Conservation (phyloP, 2,888 invertebrate species). For the Clanis bilineata region DNA sequence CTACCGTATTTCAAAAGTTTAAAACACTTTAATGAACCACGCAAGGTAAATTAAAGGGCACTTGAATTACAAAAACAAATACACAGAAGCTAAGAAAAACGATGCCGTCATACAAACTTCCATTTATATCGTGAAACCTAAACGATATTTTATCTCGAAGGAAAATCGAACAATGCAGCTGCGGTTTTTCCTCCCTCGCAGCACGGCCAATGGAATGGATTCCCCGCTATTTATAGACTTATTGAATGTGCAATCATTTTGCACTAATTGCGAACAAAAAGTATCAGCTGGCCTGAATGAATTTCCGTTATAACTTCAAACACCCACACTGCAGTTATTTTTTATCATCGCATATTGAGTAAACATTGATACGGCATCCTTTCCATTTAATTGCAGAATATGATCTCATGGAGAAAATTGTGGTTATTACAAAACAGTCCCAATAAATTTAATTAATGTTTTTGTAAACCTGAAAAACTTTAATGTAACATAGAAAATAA, state of each 20-base stretch:
- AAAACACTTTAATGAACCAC: too few relatives aligned
- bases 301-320: slow-evolving; percentile 12
- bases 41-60: too few relatives aligned
- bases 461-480: too few relatives aligned
- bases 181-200: neutral
- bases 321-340: slow-evolving; percentile 4
- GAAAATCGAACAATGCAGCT: neutral
- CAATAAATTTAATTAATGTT: too few relatives aligned
- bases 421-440: too few relatives aligned
- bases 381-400: neutral
- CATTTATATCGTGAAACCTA: neutral
- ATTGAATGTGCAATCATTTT: neutral
- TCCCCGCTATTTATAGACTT: neutral
- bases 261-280: slow-evolving; percentile 8
- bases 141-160: neutral
- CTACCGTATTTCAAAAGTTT: too few relatives aligned
- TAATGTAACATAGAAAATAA: too few relatives aligned
- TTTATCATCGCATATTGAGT: slow-evolving; percentile 6
- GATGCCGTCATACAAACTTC: neutral
- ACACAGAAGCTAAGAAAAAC: neutral
- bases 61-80: neutral
- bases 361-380: neutral
- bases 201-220: neutral
- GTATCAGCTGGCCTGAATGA: slow-evolving; percentile 9
- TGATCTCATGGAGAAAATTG: neutral